Conservation (phyloP, 2,113 vertebrate genomes). For the Microtus pennsylvanicus region DNA sequence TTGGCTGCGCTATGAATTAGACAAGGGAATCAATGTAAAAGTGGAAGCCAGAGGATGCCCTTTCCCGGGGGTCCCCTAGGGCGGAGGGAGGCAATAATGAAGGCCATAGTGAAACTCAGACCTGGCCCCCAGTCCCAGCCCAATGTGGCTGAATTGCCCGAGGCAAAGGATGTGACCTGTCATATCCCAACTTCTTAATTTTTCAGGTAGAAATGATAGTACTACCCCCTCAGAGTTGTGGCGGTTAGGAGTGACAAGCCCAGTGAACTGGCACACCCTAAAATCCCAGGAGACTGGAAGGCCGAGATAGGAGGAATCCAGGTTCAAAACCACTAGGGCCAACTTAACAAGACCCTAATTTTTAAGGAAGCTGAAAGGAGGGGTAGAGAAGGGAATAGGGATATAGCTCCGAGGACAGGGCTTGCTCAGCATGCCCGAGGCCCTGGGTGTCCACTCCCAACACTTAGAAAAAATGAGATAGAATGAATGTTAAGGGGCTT, state of each 20-base stretch:
- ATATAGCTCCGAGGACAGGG: neutral
- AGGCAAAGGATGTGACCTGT: neutral
- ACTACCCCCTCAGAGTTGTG: neutral
- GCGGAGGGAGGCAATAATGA: neutral
- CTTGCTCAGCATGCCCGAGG: neutral
- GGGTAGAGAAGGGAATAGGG: no score
- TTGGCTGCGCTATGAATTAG: neutral
- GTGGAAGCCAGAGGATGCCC: neutral
- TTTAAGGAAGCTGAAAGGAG: neutral
- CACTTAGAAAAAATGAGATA: neutral
- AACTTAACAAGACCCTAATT: neutral
- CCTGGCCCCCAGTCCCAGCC: neutral
- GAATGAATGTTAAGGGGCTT: neutral
- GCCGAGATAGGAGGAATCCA: neutral
- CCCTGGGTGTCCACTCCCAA: neutral
- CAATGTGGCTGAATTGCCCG: neutral
- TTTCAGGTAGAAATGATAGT: neutral
- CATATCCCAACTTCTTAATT: neutral
- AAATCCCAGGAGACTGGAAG: neutral
- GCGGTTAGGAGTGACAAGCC: neutral
- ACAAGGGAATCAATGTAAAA: neutral
- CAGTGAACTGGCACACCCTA: neutral
- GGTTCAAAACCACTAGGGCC: neutral
- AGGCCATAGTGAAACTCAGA: neutral
- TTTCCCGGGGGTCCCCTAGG: neutral